phyloP scores from a whole-genome alignment of 2,113 vertebrate genomes.

The Alligator mississippiensis region DNA sequence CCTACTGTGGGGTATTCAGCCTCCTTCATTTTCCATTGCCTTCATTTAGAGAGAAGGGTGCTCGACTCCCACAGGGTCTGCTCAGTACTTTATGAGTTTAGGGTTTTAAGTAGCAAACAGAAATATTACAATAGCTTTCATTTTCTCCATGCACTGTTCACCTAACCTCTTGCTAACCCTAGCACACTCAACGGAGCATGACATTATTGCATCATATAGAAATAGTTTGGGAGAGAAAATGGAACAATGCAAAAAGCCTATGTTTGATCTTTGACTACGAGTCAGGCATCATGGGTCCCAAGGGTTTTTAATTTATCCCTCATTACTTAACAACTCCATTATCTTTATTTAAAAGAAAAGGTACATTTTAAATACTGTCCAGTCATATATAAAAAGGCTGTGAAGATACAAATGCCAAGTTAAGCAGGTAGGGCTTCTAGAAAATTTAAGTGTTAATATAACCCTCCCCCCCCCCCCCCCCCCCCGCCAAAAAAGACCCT shows the following conservation, averaged over 20 bases:
- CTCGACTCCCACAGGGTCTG: neutral
- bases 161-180: neutral
- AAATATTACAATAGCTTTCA: neutral
- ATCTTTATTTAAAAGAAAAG: neutral
- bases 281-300: neutral
- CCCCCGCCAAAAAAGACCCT: neutral
- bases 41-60: neutral
- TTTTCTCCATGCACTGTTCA: neutral
- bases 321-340: neutral
- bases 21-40: fast-evolving
- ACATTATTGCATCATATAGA: neutral
- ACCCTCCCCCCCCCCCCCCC: neutral
- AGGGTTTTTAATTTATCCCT: neutral
- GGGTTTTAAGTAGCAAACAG: neutral
- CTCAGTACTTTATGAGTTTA: neutral
- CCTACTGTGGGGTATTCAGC: neutral
- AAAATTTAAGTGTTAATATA: neutral
- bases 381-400: neutral
- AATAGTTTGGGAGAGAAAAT: neutral
- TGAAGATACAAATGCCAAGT: neutral
- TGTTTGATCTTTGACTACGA: neutral
- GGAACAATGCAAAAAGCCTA: neutral
- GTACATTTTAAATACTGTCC: neutral
- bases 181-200: fast-evolving
- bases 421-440: neutral